These are phyloP conservation scores for Oryctolagus cuniculus DNA, from an alignment of 2,113 vertebrate species.

Conservation along the genomic window mOryCun1.1 NC_091440.1:69765001-69765500, in stretches of 20 bases:
- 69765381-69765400: not conserved
- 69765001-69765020: not conserved
- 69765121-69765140: not conserved
- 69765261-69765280: not conserved
- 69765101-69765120: not conserved
- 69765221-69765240: not conserved
- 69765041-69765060: not conserved
- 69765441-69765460: not conserved
- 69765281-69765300: not conserved
- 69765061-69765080: not conserved
- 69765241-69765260: not conserved
- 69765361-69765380: not conserved
- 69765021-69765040: not conserved
- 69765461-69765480: not conserved
- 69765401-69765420: not conserved
- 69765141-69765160: not conserved
- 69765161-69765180: not conserved
- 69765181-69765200: not conserved
- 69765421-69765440: not conserved
- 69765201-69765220: not conserved
- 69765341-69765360: not conserved
- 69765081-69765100: not conserved
- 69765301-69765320: not conserved
- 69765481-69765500: not conserved
- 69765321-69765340: not conserved